Conservation (phyloP, 1,140 invertebrate genomes). For the Drosophila pseudoananassae region DNA sequence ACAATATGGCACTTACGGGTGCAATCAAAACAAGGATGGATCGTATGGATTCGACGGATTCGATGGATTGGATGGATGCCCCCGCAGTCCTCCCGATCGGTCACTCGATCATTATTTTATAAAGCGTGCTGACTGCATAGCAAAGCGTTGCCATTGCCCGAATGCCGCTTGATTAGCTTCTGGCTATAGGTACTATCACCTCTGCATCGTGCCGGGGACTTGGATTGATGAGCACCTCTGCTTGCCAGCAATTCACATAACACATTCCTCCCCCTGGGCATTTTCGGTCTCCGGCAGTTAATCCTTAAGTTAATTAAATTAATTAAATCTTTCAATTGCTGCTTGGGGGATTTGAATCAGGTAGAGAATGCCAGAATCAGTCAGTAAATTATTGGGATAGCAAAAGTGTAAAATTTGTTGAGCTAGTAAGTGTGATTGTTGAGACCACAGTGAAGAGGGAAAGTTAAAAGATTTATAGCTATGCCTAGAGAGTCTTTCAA, state of each 20-base stretch:
- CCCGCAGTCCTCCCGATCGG: conserved; percentile 14
- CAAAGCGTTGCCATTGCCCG: conserved; percentile 74
- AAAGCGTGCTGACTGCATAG: conserved; percentile 81
- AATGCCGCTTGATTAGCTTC: conserved; percentile 74
- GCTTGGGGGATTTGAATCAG: conserved; percentile 63
- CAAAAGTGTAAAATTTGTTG: conserved; percentile 44
- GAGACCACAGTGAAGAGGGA: background rate
- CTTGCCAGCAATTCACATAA: conserved; percentile 33
- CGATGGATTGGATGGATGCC: conserved; percentile 3
- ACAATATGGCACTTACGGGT: conserved; percentile 82
- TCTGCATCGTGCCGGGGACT: conserved; percentile 3
- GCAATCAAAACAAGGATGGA: conserved; percentile 61
- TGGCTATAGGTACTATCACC: background rate
- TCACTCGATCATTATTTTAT: conserved; percentile 71
- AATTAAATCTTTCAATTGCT: conserved; percentile 69
- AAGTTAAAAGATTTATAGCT: background rate
- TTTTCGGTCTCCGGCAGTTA: conserved; percentile 54
- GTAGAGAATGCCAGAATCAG: background rate
- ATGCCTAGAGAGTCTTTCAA: no score
- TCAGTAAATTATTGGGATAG: conserved; percentile 34
- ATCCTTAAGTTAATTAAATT: conserved; percentile 79
- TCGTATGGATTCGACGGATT: conserved; percentile 8
- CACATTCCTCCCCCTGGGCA: conserved; percentile 53
- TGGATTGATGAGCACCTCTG: conserved; percentile 44
- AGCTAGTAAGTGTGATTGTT: background rate